These are phyloP conservation scores for Candoia aspera DNA, from an alignment of 2,113 vertebrate species.

Conservation along the genomic window DNA sequence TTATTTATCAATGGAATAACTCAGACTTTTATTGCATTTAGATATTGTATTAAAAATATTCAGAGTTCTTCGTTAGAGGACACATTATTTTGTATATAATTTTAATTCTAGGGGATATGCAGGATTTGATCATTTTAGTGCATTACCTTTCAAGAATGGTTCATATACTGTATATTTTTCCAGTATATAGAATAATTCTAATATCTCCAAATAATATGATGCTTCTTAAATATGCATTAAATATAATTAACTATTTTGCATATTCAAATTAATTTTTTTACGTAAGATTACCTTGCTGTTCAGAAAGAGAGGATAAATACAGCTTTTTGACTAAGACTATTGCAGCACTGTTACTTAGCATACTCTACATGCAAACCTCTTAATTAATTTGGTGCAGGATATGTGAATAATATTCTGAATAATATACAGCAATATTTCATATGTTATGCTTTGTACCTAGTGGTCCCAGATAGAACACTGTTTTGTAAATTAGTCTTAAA, in stretches of 20 bases:
- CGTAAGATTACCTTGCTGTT: not conserved
- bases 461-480: not conserved
- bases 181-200: not conserved
- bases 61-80: not conserved
- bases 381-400: not conserved
- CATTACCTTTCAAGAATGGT: not conserved
- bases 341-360: not conserved
- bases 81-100: not conserved
- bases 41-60: not conserved
- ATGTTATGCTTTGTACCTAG: not conserved
- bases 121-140: not conserved
- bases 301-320: not conserved
- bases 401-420: not conserved
- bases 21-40: not conserved
- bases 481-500: not conserved
- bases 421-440: not conserved
- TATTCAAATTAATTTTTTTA: conserved; percentile 6
- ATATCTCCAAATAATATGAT: not conserved
- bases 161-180: not conserved
- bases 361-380: not conserved
- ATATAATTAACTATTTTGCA: conserved; percentile 18
- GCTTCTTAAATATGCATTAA: conserved; percentile 15
- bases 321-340: not conserved
- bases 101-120: not conserved
- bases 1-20: not conserved